Percentiles rank a stretch among this genome's conserved stretches.
Evolutionary conservation across 2,797 vertebrate species (phyloP).

Genomic region (Selene dorsalis): DNA sequence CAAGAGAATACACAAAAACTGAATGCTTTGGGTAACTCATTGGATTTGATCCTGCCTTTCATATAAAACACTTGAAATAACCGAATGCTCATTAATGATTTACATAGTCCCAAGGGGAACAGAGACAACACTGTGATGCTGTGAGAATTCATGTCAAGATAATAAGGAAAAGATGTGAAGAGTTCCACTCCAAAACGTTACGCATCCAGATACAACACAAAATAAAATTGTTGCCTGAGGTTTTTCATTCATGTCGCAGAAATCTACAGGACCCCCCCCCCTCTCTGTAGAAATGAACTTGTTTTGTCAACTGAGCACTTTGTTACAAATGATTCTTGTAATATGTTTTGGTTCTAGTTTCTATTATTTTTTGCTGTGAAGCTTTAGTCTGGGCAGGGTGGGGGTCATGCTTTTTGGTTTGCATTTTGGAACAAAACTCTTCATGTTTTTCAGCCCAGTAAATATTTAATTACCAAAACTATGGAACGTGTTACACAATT

Average conservation of each 20-base stretch:
- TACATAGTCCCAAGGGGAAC: slow-evolving; percentile 70
- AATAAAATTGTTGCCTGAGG: slow-evolving; percentile 75
- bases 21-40: slow-evolving; percentile 74
- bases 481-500: slow-evolving; percentile 47
- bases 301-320: slow-evolving; percentile 38
- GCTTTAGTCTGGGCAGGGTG: slow-evolving; percentile 6
- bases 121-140: slow-evolving; percentile 71
- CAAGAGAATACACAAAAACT: slow-evolving; percentile 79
- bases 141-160: slow-evolving; percentile 61
- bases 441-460: slow-evolving; percentile 48
- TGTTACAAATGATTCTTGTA: slow-evolving; percentile 37
- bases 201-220: slow-evolving; percentile 60
- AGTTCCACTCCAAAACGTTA: slow-evolving; percentile 59
- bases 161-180: slow-evolving; percentile 63
- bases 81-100: slow-evolving; percentile 74
- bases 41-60: slow-evolving; percentile 69
- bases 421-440: slow-evolving; percentile 62
- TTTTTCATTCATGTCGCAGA: slow-evolving; percentile 61
- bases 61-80: slow-evolving; percentile 75
- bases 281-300: slow-evolving; percentile 37
- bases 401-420: slow-evolving; percentile 15
- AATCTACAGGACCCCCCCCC: slow-evolving; percentile 51
- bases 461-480: slow-evolving; percentile 47
- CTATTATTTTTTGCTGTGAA: not conserved
- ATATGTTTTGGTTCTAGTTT: slow-evolving; percentile 37